Evolutionary conservation across 2,888 invertebrate species (phyloP), one percentile per base, ranked within the genome.

Genomic region (Drosophila diplacantha): DNA sequence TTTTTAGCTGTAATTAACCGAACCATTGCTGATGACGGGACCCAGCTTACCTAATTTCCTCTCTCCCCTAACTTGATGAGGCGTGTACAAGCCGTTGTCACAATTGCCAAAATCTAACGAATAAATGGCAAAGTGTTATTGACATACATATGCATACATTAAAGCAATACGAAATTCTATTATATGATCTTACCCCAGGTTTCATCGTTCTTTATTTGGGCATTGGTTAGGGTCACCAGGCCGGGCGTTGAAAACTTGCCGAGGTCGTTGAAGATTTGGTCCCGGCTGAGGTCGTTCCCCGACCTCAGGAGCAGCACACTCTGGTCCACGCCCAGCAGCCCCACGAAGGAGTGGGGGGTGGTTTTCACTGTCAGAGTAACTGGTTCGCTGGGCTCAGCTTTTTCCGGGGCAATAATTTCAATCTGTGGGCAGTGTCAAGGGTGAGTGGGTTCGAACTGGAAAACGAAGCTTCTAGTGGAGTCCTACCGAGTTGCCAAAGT

Each of bases 251-350:
- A 92, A 78, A 92, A 94, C 1, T 90, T 90, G 60, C 89, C 89
- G 32, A 94, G 84, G 77, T 93, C 93, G 29, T 90, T 88, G 29
- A 91, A 87, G 0, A 94, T 90, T 81, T 90, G 87, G 11, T 90
- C 89, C 82, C 91, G 86, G 4, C 85, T 83, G 2, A 91, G 72
- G 80, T 90, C 90, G 35, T 88, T 88, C 41, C 95, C 95, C 18
- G 91, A 90, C 83, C 93, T 93, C 11, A 96, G 88, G 8, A 93
- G 85, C 5, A 93, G 86, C 6, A 95, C 94, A 84, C 94, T 93
- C 86, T 96, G 93, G 88, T 98, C 98, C 6, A 96, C 93, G 0
- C 95, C 98, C 70, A 98, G 89, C 9, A 98, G 88, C 6, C 96
- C 96, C 14, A 97, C 93, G 75, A 93, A 93, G 0, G 98, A 96